Evolutionary conservation across 92 coral and sea anemone species (phyloP).

Genomic region (Heteractis magnifica): DNA sequence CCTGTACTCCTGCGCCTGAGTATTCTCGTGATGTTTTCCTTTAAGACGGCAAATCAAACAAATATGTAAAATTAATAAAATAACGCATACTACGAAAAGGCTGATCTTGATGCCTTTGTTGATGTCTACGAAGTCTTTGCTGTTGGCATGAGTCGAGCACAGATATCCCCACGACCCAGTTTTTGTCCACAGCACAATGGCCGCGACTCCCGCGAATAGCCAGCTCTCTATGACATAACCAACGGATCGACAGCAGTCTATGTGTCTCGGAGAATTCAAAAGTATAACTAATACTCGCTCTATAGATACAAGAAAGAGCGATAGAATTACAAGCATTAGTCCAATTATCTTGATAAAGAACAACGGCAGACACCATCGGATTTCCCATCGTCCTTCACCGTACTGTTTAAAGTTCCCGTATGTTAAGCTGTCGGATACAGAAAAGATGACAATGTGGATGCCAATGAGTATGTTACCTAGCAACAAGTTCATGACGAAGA

Average conservation of each 20-base stretch:
- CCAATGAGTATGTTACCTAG: conserved; percentile 79
- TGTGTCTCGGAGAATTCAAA: conserved; percentile 58
- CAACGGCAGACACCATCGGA: conserved; percentile 68
- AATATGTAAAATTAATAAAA: conserved; percentile 52
- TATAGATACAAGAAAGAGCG: conserved; percentile 59
- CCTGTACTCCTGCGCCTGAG: conserved; percentile 53
- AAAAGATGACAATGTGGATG: conserved; percentile 63
- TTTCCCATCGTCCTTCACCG: conserved; percentile 79
- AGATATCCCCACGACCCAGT: conserved; percentile 78
- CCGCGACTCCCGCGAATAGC: conserved; percentile 72
- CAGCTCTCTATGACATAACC: conserved; percentile 85
- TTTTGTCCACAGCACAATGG: conserved; percentile 79
- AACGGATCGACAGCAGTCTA: conserved; percentile 77
- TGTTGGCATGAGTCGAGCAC: conserved; percentile 69
- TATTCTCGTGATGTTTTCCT: conserved; percentile 34
- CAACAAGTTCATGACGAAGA: conserved; percentile 79
- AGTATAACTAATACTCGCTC: conserved; percentile 68
- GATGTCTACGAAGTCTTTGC: conserved; percentile 63
- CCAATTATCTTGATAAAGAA: conserved; percentile 76
- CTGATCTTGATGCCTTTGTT: conserved; percentile 64
- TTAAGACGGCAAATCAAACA: conserved; percentile 59
- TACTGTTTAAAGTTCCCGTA: conserved; percentile 66
- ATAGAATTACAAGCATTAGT: conserved; percentile 62
- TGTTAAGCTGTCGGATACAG: conserved; percentile 74
- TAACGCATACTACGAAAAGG: conserved; percentile 55